Evolutionary conservation across 2,113 vertebrate species (phyloP).

Genomic region (Perca fluviatilis): DNA sequence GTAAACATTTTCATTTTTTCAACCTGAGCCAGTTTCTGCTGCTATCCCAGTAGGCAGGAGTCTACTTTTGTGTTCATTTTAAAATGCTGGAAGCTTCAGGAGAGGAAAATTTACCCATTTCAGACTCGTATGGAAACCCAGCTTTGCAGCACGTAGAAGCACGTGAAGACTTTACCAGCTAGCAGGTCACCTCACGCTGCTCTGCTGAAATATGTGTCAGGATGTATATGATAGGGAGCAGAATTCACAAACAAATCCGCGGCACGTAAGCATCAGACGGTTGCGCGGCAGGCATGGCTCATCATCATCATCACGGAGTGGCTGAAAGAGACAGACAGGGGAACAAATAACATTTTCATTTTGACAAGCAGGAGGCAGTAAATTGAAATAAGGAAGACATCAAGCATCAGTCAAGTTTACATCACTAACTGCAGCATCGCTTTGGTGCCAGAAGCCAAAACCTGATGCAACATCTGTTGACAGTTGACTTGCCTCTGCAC

Average conservation of each 20-base stretch:
- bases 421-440: conserved; percentile 19
- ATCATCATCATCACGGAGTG: neutral
- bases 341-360: conserved; percentile 32
- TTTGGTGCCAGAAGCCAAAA: conserved; percentile 48
- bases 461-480: conserved; percentile 55
- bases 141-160: conserved; percentile 5
- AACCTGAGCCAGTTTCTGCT: neutral
- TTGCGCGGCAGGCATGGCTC: neutral
- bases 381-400: conserved; percentile 48
- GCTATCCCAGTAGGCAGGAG: neutral
- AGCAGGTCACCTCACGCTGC: conserved; percentile 40
- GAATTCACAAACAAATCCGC: conserved; percentile 21
- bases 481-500: conserved; percentile 38
- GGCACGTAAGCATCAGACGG: conserved; percentile 21
- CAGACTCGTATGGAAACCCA: conserved; percentile 31
- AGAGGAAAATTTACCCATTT: conserved; percentile 34
- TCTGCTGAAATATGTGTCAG: conserved; percentile 27
- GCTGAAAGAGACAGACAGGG: conserved; percentile 19
- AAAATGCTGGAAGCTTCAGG: conserved; percentile 15
- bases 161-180: conserved; percentile 1
- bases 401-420: conserved; percentile 44
- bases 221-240: conserved; percentile 18
- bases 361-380: conserved; percentile 52
- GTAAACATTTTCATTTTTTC: conserved; percentile 1
- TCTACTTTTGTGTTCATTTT: conserved; percentile 9